Evolutionary conservation across 2,797 vertebrate species (phyloP).

Genomic region (Lindbergichthys nudifrons): DNA sequence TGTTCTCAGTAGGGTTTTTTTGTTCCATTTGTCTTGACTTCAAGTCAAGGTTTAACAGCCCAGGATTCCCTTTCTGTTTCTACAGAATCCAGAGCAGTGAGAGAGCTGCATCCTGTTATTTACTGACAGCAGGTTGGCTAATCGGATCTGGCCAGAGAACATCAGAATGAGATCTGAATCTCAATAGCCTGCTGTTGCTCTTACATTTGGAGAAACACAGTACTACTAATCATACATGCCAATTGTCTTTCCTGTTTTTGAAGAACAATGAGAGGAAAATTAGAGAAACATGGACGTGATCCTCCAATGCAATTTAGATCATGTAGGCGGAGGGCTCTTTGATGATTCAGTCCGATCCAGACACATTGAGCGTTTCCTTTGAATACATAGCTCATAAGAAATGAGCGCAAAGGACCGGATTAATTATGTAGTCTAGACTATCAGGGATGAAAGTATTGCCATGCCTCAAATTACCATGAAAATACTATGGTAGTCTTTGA

Average conservation of each 20-base stretch:
- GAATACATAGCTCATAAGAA: slow-evolving; percentile 38
- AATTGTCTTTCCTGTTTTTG: slow-evolving; percentile 17
- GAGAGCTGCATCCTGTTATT: slow-evolving; percentile 32
- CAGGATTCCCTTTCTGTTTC: slow-evolving; percentile 31
- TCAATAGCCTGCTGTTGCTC: slow-evolving; percentile 32
- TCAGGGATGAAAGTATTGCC: slow-evolving; percentile 19
- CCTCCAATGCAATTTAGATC: slow-evolving; percentile 15
- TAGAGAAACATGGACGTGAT: slow-evolving; percentile 17
- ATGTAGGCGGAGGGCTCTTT: slow-evolving; percentile 11
- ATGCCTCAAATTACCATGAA: slow-evolving; percentile 31
- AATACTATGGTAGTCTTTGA: slow-evolving; percentile 30
- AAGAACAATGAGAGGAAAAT: slow-evolving; percentile 36
- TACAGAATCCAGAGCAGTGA: slow-evolving; percentile 31
- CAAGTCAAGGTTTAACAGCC: slow-evolving; percentile 29
- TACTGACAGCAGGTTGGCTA: slow-evolving; percentile 20
- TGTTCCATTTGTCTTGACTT: slow-evolving; percentile 8
- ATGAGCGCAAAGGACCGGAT: slow-evolving; percentile 12
- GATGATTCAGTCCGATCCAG: slow-evolving; percentile 27
- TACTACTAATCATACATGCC: slow-evolving; percentile 40
- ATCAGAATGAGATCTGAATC: slow-evolving; percentile 42
- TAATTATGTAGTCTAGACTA: slow-evolving; percentile 25
- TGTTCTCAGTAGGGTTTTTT: slow-evolving; percentile 4
- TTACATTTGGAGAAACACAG: slow-evolving; percentile 37
- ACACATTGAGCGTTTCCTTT: slow-evolving; percentile 1
- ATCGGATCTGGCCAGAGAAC: slow-evolving; percentile 18